Percentiles rank a stretch among this genome's conserved stretches.
phyloP scores from a whole-genome alignment of 1,140 invertebrate genomes.

The Drosophila lowei region DNA sequence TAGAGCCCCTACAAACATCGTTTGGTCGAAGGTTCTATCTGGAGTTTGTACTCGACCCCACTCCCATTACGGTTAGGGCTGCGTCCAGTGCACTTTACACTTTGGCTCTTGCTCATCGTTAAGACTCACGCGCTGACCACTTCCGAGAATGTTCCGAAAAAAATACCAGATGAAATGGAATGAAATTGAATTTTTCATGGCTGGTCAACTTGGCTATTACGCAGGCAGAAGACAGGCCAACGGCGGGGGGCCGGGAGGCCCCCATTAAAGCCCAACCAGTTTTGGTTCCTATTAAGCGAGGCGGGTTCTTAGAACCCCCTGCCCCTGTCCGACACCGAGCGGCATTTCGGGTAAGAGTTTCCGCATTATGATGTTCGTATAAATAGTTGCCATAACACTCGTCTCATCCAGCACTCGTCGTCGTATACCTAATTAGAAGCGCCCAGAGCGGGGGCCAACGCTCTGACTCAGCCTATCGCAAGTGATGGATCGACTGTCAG shows the following conservation, averaged over 20 bases:
- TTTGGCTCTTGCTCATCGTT: conserved; percentile 28
- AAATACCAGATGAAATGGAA: conserved; percentile 38
- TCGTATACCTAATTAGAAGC: conserved; percentile 42
- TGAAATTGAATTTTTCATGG: conserved; percentile 76
- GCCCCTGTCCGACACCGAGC: conserved; percentile 7
- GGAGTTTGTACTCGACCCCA: background rate
- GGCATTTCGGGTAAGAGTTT: conserved; percentile 54
- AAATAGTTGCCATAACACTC: conserved; percentile 59
- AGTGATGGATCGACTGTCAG: conserved; percentile 7
- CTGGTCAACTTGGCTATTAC: conserved; percentile 60
- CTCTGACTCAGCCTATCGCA: background rate
- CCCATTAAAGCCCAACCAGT: conserved; percentile 67
- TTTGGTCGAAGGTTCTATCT: background rate
- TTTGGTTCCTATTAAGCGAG: conserved; percentile 60
- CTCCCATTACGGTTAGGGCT: background rate
- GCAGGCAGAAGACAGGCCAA: conserved; percentile 34
- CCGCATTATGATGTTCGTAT: conserved; percentile 54
- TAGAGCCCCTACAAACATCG: conserved; percentile 17
- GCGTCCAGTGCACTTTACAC: conserved; percentile 64
- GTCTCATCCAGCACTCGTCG: conserved; percentile 24
- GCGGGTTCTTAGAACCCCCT: conserved; percentile 66
- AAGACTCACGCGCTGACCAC: conserved; percentile 19
- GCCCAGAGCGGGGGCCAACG: conserved; percentile 30
- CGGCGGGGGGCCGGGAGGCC: conserved; percentile 26
- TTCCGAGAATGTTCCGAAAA: conserved; percentile 65